Percentiles rank a stretch among this genome's conserved stretches.
Evolutionary conservation across 2,888 invertebrate genomes (phyloP).

Genomic region (Reticulitermes lucifugus): DNA sequence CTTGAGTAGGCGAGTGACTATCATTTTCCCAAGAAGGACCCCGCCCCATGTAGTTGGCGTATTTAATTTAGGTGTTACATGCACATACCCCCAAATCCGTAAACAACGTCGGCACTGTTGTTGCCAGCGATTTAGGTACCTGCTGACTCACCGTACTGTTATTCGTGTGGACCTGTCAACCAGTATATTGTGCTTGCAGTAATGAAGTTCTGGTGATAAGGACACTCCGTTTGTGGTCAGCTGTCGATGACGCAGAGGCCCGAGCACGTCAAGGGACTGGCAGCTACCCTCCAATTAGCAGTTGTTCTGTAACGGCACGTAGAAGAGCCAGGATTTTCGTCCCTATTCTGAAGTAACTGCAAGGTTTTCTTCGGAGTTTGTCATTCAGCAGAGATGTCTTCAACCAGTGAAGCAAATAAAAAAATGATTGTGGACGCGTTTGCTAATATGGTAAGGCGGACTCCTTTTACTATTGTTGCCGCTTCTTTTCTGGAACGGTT

Average conservation of each 20-base stretch:
- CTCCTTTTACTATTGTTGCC: background rate
- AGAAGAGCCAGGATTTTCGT: background rate
- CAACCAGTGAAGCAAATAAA: background rate
- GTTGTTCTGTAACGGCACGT: background rate
- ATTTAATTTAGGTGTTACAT: too few species aligned
- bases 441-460: conserved; percentile 14
- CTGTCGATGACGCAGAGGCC: background rate
- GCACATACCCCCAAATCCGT: too few species aligned
- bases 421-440: background rate
- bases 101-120: too few species aligned
- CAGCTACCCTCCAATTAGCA: background rate
- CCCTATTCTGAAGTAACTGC: background rate
- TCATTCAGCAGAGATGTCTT: background rate
- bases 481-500: too few species aligned
- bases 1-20: too few species aligned
- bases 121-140: too few species aligned
- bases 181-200: background rate
- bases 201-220: background rate
- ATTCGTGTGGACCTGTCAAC: too few species aligned
- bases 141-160: too few species aligned
- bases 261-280: background rate
- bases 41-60: too few species aligned
- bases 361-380: background rate
- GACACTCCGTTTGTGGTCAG: background rate
- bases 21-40: too few species aligned